A percentile compares a stretch with the other conserved stretches of the same genome.
Evolutionary conservation across 2,888 invertebrate genomes (phyloP).

Genomic region (Argyresthia albistria): DNA sequence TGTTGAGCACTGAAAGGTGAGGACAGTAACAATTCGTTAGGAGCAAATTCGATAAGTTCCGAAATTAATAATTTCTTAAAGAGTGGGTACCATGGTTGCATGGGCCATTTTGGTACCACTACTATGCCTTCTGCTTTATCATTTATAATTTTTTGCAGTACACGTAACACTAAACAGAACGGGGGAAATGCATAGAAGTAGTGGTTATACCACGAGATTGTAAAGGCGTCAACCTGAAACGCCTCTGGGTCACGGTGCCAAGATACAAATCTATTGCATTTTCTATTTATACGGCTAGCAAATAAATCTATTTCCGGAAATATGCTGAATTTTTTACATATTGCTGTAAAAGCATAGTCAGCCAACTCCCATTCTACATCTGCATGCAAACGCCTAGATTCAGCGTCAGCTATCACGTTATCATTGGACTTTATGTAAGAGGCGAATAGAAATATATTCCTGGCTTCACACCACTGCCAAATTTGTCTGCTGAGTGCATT

Average conservation of each 20-base stretch:
- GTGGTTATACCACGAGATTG: neutral
- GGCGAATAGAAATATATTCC: too few relatives aligned
- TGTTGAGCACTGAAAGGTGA: slow-evolving; percentile 9
- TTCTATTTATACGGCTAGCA: neutral
- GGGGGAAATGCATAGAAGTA: neutral
- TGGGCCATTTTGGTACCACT: slow-evolving; percentile 21
- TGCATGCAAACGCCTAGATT: too few relatives aligned
- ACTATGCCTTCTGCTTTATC: slow-evolving; percentile 22
- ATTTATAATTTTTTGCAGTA: slow-evolving; percentile 20
- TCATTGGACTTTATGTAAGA: too few relatives aligned
- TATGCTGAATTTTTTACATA: too few relatives aligned
- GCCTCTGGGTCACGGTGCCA: neutral
- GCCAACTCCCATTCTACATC: too few relatives aligned
- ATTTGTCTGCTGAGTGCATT: too few relatives aligned
- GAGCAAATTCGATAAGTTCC: slow-evolving; percentile 6
- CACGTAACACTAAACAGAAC: neutral
- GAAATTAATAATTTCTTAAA: slow-evolving; percentile 11
- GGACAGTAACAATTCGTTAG: slow-evolving; percentile 5
- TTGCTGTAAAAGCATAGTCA: too few relatives aligned
- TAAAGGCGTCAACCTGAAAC: neutral
- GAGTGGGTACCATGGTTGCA: slow-evolving; percentile 23
- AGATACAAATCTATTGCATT: neutral
- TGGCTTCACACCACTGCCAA: too few relatives aligned
- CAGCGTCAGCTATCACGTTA: too few relatives aligned
- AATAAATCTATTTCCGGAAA: neutral